phyloP scores from a whole-genome alignment of 2,888 invertebrate species.

The Cenopis cana region DNA sequence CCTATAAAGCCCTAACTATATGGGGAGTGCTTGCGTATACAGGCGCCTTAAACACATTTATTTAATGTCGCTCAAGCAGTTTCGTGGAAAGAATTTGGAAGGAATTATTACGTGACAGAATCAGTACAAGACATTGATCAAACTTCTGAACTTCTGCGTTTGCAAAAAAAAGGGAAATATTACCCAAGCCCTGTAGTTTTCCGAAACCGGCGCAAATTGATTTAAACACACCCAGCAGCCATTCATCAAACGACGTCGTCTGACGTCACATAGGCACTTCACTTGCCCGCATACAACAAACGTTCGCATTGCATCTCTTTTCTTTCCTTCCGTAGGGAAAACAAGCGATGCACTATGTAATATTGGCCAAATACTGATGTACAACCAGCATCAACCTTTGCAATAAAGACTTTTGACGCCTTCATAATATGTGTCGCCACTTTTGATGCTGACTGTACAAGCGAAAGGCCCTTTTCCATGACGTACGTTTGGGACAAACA shows the following conservation, averaged over 20 bases:
- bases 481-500: background rate
- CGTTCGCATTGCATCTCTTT: background rate
- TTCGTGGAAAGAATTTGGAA: too few species aligned
- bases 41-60: too few species aligned
- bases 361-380: background rate
- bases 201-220: background rate
- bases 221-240: slow-evolving; percentile 11
- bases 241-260: slow-evolving; percentile 27
- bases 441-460: too few species aligned
- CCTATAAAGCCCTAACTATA: too few species aligned
- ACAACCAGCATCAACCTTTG: too few species aligned
- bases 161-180: background rate
- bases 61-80: too few species aligned
- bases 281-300: background rate
- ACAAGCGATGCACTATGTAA: background rate
- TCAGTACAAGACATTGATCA: too few species aligned
- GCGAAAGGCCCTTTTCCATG: too few species aligned
- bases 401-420: too few species aligned
- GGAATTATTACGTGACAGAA: too few species aligned
- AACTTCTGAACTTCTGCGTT: background rate
- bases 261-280: slow-evolving; percentile 11
- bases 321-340: background rate
- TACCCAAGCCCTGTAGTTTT: background rate
- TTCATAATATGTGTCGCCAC: too few species aligned
- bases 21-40: too few species aligned